These are phyloP conservation scores for Halictus quadricinctus DNA, from an alignment of 2,888 invertebrate genomes.

Conservation along the genomic window DNA sequence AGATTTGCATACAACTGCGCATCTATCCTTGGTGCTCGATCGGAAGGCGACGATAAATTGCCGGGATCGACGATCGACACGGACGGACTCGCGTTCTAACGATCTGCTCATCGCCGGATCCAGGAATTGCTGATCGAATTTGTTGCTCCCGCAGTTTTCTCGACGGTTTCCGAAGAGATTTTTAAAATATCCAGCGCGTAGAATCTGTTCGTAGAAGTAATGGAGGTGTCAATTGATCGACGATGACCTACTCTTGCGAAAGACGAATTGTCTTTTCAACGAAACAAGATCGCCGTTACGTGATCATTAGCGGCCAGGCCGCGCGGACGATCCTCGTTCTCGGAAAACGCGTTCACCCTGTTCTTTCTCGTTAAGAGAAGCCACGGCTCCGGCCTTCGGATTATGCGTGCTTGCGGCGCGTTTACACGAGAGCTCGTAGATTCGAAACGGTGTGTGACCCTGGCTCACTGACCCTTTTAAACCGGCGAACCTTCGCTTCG, in stretches of 20 bases:
- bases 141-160: not conserved
- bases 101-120: not conserved
- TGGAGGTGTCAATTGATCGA: not conserved
- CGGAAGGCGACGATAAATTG: conserved; percentile 17
- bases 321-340: conserved; percentile 3
- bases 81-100: not conserved
- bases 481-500: conserved; percentile 68
- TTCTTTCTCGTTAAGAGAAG: conserved; percentile 44
- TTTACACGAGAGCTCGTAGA: conserved; percentile 57
- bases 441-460: conserved; percentile 73
- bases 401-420: conserved; percentile 56
- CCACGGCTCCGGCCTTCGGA: conserved; percentile 53
- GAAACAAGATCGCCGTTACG: not conserved
- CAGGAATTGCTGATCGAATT: not conserved
- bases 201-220: not conserved
- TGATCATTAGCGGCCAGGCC: not conserved
- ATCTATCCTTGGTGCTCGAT: conserved; percentile 13
- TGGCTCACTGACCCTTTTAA: conserved; percentile 80
- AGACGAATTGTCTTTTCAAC: not conserved
- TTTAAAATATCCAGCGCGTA: no score
- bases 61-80: not conserved
- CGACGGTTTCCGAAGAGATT: no score
- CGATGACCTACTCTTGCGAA: not conserved
- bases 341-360: conserved; percentile 54
- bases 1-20: conserved; percentile 53